A percentile compares a stretch with the other conserved stretches of the same genome.
Conservation (phyloP, 2,797 vertebrate species). For the Periparus ater region DNA sequence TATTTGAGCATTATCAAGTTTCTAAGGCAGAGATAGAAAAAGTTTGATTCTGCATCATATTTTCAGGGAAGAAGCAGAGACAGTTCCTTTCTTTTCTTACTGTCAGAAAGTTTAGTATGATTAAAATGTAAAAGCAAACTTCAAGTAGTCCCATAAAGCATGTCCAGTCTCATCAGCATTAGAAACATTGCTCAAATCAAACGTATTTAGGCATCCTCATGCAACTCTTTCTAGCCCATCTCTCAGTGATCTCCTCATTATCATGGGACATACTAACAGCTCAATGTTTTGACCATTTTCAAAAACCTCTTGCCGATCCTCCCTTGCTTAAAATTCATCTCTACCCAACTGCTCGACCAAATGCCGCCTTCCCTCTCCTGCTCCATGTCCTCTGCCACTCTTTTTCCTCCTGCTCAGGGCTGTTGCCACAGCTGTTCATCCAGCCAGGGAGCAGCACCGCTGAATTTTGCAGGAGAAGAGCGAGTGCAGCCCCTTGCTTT, state of each 20-base stretch:
- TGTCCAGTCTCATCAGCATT: constrained; percentile 25
- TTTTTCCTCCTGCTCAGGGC: neutral
- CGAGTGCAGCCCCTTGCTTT: neutral
- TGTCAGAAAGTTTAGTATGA: neutral
- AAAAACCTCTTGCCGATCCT: neutral
- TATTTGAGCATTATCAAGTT: neutral
- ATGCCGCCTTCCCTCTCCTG: constrained; percentile 7
- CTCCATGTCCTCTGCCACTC: constrained; percentile 29
- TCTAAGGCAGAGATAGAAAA: neutral
- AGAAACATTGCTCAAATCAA: constrained; percentile 20
- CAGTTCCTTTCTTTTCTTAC: neutral
- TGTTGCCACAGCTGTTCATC: constrained; percentile 49
- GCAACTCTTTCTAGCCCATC: neutral
- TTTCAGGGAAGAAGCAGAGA: neutral
- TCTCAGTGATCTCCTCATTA: constrained; percentile 1
- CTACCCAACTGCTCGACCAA: constrained; percentile 50
- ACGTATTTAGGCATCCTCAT: neutral
- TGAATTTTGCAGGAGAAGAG: constrained; percentile 67
- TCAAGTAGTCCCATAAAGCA: neutral
- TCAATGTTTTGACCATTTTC: neutral
- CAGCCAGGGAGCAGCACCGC: constrained; percentile 28
- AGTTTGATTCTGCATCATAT: neutral
- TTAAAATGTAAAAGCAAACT: neutral
- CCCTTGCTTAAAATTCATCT: constrained; percentile 7
- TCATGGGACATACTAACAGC: neutral